Evolutionary conservation across 2,888 invertebrate species (phyloP).

Genomic region (Flabesymbios commensalis): DNA sequence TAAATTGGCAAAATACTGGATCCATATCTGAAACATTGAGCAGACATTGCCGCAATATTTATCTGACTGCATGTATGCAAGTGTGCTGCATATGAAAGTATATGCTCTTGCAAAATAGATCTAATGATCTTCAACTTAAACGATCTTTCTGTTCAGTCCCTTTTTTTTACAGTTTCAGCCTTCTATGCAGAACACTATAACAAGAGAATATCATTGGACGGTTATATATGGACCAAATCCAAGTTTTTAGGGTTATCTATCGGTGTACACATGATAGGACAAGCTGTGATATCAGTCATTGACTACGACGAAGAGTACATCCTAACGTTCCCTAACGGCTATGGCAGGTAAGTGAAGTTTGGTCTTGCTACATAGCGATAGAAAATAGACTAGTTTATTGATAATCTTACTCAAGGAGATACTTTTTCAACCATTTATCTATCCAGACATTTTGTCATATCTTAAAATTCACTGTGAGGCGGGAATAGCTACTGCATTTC

Average conservation of each 20-base stretch:
- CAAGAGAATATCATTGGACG: slow-evolving; percentile 88
- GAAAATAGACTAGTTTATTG: not conserved
- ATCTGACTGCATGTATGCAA: too few relatives aligned
- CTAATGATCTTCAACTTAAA: too few relatives aligned
- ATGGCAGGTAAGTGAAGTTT: slow-evolving; percentile 73
- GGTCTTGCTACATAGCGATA: not conserved
- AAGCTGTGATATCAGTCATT: slow-evolving; percentile 86
- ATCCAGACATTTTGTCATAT: too few relatives aligned
- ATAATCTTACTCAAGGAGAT: not conserved
- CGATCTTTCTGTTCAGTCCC: too few relatives aligned
- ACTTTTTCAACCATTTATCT: not conserved
- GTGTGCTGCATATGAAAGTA: too few relatives aligned
- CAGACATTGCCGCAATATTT: too few relatives aligned
- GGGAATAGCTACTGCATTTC: too few relatives aligned
- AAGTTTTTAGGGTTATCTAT: slow-evolving; percentile 94
- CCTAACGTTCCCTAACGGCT: slow-evolving; percentile 96
- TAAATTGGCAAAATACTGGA: too few relatives aligned
- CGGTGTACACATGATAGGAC: slow-evolving; percentile 91
- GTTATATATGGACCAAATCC: slow-evolving; percentile 98
- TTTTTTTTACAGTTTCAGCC: slow-evolving; percentile 76
- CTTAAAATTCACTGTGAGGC: too few relatives aligned
- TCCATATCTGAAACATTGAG: too few relatives aligned
- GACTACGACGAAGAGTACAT: slow-evolving; percentile 93
- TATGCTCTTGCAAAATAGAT: too few relatives aligned
- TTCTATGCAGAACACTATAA: slow-evolving; percentile 97